Evolutionary conservation across 2,888 invertebrate genomes (phyloP).

Genomic region (Xylota segnis): DNA sequence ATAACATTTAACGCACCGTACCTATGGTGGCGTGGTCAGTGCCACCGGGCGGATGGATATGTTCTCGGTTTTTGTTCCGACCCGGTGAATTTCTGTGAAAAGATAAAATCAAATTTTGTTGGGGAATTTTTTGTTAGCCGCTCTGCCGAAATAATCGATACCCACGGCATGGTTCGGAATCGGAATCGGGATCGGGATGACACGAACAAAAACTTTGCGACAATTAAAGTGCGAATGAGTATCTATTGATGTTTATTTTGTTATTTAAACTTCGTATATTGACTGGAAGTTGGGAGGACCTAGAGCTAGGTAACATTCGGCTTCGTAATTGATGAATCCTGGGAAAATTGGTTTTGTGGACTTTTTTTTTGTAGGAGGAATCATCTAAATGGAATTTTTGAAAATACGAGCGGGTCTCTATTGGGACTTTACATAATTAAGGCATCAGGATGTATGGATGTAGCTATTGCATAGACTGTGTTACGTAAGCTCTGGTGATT

Average conservation of each 20-base stretch:
- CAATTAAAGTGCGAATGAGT: slow-evolving; percentile 45
- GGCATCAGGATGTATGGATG: no score
- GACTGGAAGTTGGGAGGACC: background rate
- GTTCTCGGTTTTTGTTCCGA: slow-evolving; percentile 36
- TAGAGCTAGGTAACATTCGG: background rate
- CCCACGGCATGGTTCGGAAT: background rate
- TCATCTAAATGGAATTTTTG: no score
- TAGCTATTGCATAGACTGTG: no score
- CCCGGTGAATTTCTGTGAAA: slow-evolving; percentile 26
- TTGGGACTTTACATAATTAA: no score
- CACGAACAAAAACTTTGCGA: slow-evolving; percentile 14
- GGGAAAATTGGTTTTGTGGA: background rate
- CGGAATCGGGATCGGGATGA: no score
- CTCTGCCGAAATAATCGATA: slow-evolving; percentile 40
- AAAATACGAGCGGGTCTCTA: no score
- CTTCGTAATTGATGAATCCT: background rate
- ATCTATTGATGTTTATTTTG: slow-evolving; percentile 13
- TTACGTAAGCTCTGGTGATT: no score
- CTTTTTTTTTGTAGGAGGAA: background rate
- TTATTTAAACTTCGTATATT: background rate
- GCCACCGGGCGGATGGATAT: slow-evolving; percentile 30
- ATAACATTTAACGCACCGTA: slow-evolving; percentile 26
- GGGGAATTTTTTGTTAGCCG: slow-evolving; percentile 5
- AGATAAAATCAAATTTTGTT: slow-evolving; percentile 55
- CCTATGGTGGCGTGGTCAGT: slow-evolving; percentile 28